Evolutionary conservation across 1,140 invertebrate species (phyloP), one percentile per base, ranked within the genome.

Genomic region (Trachymyrmex septentrionalis): DNA sequence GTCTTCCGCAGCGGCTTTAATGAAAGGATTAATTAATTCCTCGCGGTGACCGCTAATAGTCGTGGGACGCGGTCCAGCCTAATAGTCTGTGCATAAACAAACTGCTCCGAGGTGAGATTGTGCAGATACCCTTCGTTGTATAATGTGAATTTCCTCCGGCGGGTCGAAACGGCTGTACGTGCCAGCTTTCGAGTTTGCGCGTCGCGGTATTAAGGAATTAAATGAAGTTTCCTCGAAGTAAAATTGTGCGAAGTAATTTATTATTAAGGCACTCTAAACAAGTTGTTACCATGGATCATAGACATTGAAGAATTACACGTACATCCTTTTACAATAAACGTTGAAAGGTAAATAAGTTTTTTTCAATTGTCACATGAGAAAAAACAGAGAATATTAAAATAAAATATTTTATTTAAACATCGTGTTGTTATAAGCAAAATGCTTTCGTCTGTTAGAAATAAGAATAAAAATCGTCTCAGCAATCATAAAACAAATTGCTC

Each of bases 1-100:
- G 95, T 97, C 96, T 87, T 95, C 94, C 87, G 93, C 93, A 10
- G 96, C 94, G 75, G 95, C 97, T 97, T 91, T 85, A 95, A 94
- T 90, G 89, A 93, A 89, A 91, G 86, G 63, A 82, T 91, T 92
- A 91, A 91, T 92, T 91, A 92, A 91, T 91, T 87, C 63, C 80
- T 73, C 80, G 69, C 44, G 48, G 66, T 61, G 50, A 69, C 48
- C n/a, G 67, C 55, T 87, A 91, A 87, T 69, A 67, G 67, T 50
- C 87, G 27, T 63, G 38, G 50, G 72, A 85, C 78, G 66, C 66
- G 84, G 75, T 85, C 88, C 85, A 53, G 53, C 75, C 30, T 57
- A 85, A 85, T 72, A 76, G 78, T 9, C 61, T 50, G 67, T 76
- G 53, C 69, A 84, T 38, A 84, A 84, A 63, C 80, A 84, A 84